Evolutionary conservation across 2,797 vertebrate species (phyloP).

Genomic region (Enteromius unitaeniatus): DNA sequence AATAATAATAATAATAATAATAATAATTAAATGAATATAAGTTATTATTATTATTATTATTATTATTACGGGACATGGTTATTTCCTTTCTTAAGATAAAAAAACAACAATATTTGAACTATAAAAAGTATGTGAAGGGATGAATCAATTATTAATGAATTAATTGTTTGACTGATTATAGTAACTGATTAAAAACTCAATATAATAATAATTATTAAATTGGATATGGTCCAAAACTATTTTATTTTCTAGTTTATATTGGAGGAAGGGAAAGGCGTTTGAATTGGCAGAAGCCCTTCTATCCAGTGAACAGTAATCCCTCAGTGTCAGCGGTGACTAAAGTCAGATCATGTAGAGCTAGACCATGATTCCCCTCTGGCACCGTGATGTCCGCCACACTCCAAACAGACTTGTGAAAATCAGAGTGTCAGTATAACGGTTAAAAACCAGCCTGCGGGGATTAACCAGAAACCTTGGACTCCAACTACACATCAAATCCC

Average conservation of each 20-base stretch:
- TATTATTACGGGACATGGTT: no score
- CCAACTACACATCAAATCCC: slow-evolving; percentile 12
- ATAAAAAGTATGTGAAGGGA: background rate
- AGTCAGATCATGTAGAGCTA: background rate
- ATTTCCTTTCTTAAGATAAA: background rate
- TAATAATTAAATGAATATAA: no score
- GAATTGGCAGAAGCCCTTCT: background rate
- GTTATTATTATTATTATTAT: no score
- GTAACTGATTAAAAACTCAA: no score
- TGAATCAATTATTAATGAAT: background rate
- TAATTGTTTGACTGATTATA: no score
- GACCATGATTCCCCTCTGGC: slow-evolving; percentile 11
- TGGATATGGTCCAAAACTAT: background rate
- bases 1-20: no score
- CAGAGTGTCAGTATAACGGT: slow-evolving; percentile 9
- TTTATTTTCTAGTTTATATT: background rate
- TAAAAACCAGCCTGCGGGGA: slow-evolving; percentile 3
- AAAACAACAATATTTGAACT: background rate
- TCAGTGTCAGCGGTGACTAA: background rate
- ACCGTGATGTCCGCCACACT: background rate
- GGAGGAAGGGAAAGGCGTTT: no score
- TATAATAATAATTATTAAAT: background rate
- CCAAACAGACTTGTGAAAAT: slow-evolving; percentile 26
- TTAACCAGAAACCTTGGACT: slow-evolving; percentile 11
- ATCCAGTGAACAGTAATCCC: background rate